phyloP scores from a whole-genome alignment of 2,888 invertebrate species.

The Apantesis nais region DNA sequence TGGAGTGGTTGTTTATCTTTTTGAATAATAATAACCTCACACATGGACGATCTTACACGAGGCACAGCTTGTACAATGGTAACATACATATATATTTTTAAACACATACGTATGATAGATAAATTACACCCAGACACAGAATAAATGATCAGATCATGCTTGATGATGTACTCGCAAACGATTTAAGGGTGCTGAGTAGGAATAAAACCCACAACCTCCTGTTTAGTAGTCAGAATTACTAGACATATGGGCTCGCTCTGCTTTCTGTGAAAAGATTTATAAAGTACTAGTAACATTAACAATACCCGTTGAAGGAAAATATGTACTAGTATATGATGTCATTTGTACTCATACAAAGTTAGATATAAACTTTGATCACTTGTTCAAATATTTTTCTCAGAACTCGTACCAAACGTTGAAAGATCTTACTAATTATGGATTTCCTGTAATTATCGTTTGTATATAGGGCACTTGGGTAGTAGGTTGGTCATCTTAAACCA shows the following conservation, averaged over 20 bases:
- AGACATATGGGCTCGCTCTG: background rate
- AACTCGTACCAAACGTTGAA: conserved; percentile 9
- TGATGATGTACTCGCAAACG: too few relatives aligned
- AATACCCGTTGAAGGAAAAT: background rate
- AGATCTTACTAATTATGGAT: conserved; percentile 28
- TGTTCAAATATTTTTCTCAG: conserved; percentile 12
- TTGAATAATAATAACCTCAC: too few relatives aligned
- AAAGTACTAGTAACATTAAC: background rate
- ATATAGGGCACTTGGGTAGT: conserved; percentile 52
- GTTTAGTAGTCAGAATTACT: background rate
- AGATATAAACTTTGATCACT: background rate
- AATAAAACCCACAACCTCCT: too few relatives aligned
- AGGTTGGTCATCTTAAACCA: conserved; percentile 36
- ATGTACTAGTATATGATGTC: background rate
- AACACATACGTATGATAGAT: too few relatives aligned
- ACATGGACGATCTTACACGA: too few relatives aligned
- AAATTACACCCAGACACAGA: too few relatives aligned
- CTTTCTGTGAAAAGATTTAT: background rate
- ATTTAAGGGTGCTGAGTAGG: too few relatives aligned
- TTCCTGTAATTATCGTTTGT: conserved; percentile 27
- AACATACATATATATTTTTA: too few relatives aligned
- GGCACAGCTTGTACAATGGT: too few relatives aligned
- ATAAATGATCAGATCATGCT: too few relatives aligned
- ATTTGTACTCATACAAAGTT: background rate
- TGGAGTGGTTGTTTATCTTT: too few relatives aligned